These are phyloP conservation scores for Orius insidiosus DNA, from an alignment of 1,140 invertebrate species.

Conservation along the genomic window DNA sequence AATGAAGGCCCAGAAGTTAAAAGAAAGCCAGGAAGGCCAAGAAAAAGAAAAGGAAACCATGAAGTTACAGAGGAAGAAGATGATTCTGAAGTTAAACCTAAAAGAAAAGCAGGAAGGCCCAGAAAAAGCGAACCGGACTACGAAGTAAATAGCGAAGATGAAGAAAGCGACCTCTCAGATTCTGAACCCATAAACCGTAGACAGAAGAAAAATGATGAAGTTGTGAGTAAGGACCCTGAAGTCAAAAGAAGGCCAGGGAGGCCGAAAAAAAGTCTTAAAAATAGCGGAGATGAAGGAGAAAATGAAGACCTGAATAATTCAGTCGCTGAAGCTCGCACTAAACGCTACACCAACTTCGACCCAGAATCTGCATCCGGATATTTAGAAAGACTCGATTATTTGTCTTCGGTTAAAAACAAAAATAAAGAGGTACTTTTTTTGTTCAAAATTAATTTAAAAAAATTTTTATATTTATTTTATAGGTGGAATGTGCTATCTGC, in stretches of 20 bases:
- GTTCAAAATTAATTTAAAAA: too few species aligned
- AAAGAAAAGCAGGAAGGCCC: constrained; percentile 1
- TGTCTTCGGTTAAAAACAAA: too few species aligned
- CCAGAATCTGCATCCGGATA: too few species aligned
- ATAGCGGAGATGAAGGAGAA: not conserved
- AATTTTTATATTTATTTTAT: not conserved
- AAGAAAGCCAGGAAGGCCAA: too few species aligned
- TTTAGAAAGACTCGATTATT: too few species aligned
- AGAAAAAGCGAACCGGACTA: not conserved
- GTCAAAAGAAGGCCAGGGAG: constrained; percentile 1
- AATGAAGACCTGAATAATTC: not conserved
- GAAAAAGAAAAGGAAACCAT: too few species aligned
- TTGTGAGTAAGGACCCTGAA: not conserved
- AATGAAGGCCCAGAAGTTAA: too few species aligned
- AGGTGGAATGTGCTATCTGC: constrained; percentile 27
- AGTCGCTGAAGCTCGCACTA: not conserved
- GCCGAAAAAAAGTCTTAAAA: constrained; percentile 1
- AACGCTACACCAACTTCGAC: too few species aligned
- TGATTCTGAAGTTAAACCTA: not conserved
- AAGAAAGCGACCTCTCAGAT: too few species aligned
- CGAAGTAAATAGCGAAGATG: not conserved
- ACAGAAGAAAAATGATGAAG: too few species aligned
- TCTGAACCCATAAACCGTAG: not conserved
- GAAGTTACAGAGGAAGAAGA: too few species aligned
- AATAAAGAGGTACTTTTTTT: too few species aligned